phyloP scores from a whole-genome alignment of 1,140 invertebrate species.

The Drosophila nasuta region DNA sequence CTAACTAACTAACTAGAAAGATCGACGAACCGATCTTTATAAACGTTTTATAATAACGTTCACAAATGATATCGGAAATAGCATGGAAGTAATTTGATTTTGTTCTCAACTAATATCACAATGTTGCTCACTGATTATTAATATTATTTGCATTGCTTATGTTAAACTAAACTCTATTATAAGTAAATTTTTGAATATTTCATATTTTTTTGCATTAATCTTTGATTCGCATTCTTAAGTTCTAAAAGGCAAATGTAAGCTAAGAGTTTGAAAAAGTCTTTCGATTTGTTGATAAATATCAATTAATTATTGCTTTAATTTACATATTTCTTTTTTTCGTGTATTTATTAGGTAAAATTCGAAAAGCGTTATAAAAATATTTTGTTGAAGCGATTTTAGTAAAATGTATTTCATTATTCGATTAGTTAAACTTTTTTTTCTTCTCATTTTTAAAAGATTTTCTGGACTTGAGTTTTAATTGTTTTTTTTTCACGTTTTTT shows the following conservation, averaged over 20 bases:
- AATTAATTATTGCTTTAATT: slow-evolving; percentile 71
- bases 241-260: slow-evolving; percentile 81
- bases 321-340: slow-evolving; percentile 50
- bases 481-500: slow-evolving; percentile 23
- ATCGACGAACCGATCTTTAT: slow-evolving; percentile 23
- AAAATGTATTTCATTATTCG: slow-evolving; percentile 54
- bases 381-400: slow-evolving; percentile 70
- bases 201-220: slow-evolving; percentile 32
- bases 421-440: slow-evolving; percentile 27
- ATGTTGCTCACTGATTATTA: slow-evolving; percentile 78
- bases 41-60: slow-evolving; percentile 8
- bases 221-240: slow-evolving; percentile 62
- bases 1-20: slow-evolving; percentile 26
- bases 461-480: slow-evolving; percentile 2
- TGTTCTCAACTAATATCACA: slow-evolving; percentile 83
- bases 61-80: slow-evolving; percentile 67
- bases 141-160: slow-evolving; percentile 34
- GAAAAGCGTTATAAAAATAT: slow-evolving; percentile 81
- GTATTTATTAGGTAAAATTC: slow-evolving; percentile 59
- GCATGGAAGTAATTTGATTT: slow-evolving; percentile 80
- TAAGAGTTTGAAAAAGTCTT: slow-evolving; percentile 78
- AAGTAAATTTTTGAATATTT: slow-evolving; percentile 26
- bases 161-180: slow-evolving; percentile 38
- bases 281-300: slow-evolving; percentile 61
- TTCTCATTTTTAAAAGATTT: slow-evolving; percentile 34